Percentiles rank a stretch among this genome's conserved stretches.
phyloP scores from a whole-genome alignment of 2,797 vertebrate genomes.

The Anguilla pacifica region DNA sequence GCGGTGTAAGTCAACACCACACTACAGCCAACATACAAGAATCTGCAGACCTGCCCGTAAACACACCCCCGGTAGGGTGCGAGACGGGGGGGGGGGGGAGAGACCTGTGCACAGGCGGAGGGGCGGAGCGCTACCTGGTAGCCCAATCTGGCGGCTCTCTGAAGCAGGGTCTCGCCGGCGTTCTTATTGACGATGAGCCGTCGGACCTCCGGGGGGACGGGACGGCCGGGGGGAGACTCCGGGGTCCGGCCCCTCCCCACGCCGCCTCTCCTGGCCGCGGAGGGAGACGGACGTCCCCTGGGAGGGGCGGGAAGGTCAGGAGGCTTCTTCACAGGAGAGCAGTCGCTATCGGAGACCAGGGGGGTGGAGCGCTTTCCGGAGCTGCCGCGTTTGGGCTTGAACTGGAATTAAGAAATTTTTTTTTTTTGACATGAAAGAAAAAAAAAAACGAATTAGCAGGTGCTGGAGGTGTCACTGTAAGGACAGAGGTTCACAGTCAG shows the following conservation, averaged over 20 bases:
- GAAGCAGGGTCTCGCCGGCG: slow-evolving; percentile 92
- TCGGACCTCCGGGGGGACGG: slow-evolving; percentile 88
- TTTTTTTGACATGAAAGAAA: slow-evolving; percentile 29
- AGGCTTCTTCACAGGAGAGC: slow-evolving; percentile 67
- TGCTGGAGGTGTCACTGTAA: slow-evolving; percentile 40
- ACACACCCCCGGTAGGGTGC: not conserved
- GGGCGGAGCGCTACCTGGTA: slow-evolving; percentile 81
- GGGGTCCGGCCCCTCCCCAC: slow-evolving; percentile 63
- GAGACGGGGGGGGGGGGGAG: fast-evolving
- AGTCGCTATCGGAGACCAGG: slow-evolving; percentile 61
- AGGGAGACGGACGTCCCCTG: slow-evolving; percentile 63
- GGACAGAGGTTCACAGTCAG: slow-evolving; percentile 17
- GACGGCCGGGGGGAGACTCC: slow-evolving; percentile 72
- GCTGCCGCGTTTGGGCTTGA: slow-evolving; percentile 75
- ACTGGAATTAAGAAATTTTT: slow-evolving; percentile 63
- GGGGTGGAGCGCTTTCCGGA: slow-evolving; percentile 70
- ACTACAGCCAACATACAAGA: not conserved
- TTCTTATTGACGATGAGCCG: slow-evolving; percentile 98
- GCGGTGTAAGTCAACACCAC: not conserved
- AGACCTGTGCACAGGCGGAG: not conserved
- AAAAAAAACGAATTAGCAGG: not conserved
- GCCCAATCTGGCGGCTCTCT: slow-evolving; percentile 90
- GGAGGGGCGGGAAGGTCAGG: slow-evolving; percentile 65
- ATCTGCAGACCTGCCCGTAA: not conserved
- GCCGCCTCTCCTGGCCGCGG: slow-evolving; percentile 67